Percentiles rank a stretch among this genome's conserved stretches.
Evolutionary conservation across 2,888 invertebrate species (phyloP).

Genomic region (Xylophagus ater): DNA sequence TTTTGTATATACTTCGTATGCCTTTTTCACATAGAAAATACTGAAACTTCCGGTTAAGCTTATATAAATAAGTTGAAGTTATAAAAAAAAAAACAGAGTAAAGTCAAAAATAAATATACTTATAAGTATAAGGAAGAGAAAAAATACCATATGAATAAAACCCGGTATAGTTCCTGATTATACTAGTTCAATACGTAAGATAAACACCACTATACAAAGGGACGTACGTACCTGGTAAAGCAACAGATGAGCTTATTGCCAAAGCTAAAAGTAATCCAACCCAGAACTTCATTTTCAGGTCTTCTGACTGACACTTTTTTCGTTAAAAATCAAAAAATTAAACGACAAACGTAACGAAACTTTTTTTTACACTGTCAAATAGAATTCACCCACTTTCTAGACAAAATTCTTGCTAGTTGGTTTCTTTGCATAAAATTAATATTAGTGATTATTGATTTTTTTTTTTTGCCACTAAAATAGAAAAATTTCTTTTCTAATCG

Average conservation of each 20-base stretch:
- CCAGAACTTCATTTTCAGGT: conserved; percentile 29
- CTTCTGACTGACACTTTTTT: no score
- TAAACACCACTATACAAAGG: not conserved
- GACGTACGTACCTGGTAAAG: conserved; percentile 29
- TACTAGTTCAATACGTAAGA: not conserved
- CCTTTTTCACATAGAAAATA: no score
- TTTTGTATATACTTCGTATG: no score
- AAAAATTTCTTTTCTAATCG: no score
- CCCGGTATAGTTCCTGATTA: conserved; percentile 7
- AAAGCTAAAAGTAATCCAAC: conserved; percentile 27
- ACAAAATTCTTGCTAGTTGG: no score
- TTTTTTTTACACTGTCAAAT: no score
- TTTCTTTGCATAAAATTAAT: no score
- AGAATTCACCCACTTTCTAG: no score
- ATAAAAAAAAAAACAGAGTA: not conserved
- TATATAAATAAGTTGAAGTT: not conserved
- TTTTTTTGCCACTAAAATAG: no score
- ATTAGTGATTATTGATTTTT: no score
- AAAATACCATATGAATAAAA: conserved; percentile 15
- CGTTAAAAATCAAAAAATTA: no score
- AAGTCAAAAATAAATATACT: conserved; percentile 11
- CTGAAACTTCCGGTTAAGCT: not conserved
- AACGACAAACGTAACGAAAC: no score
- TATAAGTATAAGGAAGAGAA: conserved; percentile 11
- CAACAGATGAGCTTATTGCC: conserved; percentile 29